phyloP scores from a whole-genome alignment of 2,888 invertebrate species.

The Hoplodrina blanda region DNA sequence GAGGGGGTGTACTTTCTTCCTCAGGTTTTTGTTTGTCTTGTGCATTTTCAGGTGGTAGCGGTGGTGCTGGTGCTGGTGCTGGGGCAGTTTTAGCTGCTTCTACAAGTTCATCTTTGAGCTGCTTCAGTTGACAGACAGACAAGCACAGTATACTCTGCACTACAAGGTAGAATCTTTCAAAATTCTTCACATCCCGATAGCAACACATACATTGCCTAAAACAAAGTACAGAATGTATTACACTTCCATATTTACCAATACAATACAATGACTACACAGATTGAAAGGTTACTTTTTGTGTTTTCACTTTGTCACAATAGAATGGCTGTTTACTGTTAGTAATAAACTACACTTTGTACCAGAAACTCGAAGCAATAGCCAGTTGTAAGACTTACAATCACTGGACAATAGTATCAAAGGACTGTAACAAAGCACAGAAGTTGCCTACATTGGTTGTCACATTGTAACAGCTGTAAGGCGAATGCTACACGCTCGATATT shows the following conservation, averaged over 20 bases:
- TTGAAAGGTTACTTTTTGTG: conserved; percentile 46
- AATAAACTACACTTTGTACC: conserved; percentile 5
- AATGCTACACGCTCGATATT: no score
- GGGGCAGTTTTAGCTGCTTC: conserved; percentile 76
- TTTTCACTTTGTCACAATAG: conserved; percentile 31
- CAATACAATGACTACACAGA: conserved; percentile 32
- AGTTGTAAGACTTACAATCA: conserved; percentile 11
- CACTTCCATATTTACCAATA: conserved; percentile 20
- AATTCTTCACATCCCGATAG: conserved; percentile 97
- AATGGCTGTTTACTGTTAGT: conserved; percentile 11
- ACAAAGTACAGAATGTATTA: conserved; percentile 65
- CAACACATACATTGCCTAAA: conserved; percentile 98
- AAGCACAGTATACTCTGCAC: conserved; percentile 96
- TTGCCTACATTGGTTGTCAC: conserved; percentile 35
- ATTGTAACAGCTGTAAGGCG: conserved; percentile 32
- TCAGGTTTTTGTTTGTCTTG: conserved; percentile 75
- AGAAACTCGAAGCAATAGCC: background rate
- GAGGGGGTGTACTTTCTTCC: conserved; percentile 61
- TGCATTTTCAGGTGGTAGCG: conserved; percentile 71
- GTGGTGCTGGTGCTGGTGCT: conserved; percentile 60
- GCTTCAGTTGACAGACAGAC: conserved; percentile 95
- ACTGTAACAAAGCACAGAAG: conserved; percentile 57
- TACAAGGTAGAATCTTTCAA: conserved; percentile 96
- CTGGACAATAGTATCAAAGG: conserved; percentile 32
- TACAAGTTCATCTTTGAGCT: conserved; percentile 91